Evolutionary conservation across 2,113 vertebrate genomes (phyloP).

Genomic region (Polyodon spathula): DNA sequence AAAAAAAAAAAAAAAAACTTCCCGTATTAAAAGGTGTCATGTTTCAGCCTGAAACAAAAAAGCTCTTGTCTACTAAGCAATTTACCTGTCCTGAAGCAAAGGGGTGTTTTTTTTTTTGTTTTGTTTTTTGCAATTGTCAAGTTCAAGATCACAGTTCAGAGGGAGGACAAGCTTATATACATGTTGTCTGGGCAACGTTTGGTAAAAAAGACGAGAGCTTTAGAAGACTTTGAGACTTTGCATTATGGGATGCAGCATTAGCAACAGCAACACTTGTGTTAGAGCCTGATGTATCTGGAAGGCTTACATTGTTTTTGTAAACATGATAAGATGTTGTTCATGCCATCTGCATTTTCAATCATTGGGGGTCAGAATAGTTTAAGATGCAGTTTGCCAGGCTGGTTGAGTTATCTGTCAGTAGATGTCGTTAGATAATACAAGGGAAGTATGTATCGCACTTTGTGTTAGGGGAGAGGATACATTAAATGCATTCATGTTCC

Average conservation of each 20-base stretch:
- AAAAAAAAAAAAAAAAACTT: conserved; percentile 33
- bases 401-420: conserved; percentile 26
- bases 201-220: conserved; percentile 25
- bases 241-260: conserved; percentile 38
- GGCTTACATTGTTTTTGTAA: conserved; percentile 5
- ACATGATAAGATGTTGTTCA: conserved; percentile 23
- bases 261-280: background rate
- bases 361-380: conserved; percentile 22
- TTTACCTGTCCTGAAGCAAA: conserved; percentile 47
- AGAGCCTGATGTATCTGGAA: background rate
- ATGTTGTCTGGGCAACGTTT: conserved; percentile 47
- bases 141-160: conserved; percentile 49
- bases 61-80: conserved; percentile 31
- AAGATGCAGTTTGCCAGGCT: conserved; percentile 16
- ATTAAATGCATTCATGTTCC: too few relatives aligned
- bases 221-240: conserved; percentile 13
- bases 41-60: conserved; percentile 44
- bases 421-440: conserved; percentile 31
- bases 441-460: conserved; percentile 17
- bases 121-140: conserved; percentile 33
- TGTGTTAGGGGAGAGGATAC: conserved; percentile 30
- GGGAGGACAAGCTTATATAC: conserved; percentile 54
- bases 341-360: conserved; percentile 26
- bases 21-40: conserved; percentile 36
- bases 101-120: conserved; percentile 46